These are phyloP conservation scores for Ia io DNA, from an alignment of 2,113 vertebrate species.

Conservation along the genomic window DNA sequence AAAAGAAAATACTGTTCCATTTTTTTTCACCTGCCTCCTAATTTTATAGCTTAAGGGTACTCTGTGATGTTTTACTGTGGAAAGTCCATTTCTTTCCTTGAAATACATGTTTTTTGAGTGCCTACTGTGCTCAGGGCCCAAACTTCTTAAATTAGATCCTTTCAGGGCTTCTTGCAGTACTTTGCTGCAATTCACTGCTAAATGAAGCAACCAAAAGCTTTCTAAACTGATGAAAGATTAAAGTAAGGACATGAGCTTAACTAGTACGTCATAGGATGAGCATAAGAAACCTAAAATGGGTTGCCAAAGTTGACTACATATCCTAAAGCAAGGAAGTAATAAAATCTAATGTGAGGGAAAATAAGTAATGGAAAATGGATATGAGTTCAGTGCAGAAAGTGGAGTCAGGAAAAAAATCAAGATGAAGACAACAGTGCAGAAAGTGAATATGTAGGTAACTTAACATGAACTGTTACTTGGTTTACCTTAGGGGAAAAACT, in stretches of 20 bases:
- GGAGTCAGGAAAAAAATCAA: background rate
- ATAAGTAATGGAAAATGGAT: background rate
- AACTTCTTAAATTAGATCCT: background rate
- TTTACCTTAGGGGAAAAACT: background rate
- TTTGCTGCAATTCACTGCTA: background rate
- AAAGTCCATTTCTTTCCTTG: background rate
- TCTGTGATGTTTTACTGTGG: background rate
- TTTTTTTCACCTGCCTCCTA: background rate
- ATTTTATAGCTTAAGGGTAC: background rate
- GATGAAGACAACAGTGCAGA: background rate
- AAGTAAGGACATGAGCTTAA: background rate
- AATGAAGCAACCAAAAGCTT: background rate
- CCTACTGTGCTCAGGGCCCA: background rate
- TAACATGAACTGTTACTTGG: background rate
- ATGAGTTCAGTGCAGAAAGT: background rate
- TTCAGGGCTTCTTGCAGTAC: background rate
- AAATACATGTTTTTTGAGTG: constrained; percentile 26
- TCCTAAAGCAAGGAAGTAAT: background rate
- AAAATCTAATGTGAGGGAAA: background rate
- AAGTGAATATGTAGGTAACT: background rate
- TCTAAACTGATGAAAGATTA: background rate
- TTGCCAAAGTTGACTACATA: background rate
- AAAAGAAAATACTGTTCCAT: background rate
- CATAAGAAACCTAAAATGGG: background rate
- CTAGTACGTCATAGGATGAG: background rate